Base-by-base conservation (phyloP, 2,888 invertebrate genomes). In the Deroplatys truncata region DNA sequence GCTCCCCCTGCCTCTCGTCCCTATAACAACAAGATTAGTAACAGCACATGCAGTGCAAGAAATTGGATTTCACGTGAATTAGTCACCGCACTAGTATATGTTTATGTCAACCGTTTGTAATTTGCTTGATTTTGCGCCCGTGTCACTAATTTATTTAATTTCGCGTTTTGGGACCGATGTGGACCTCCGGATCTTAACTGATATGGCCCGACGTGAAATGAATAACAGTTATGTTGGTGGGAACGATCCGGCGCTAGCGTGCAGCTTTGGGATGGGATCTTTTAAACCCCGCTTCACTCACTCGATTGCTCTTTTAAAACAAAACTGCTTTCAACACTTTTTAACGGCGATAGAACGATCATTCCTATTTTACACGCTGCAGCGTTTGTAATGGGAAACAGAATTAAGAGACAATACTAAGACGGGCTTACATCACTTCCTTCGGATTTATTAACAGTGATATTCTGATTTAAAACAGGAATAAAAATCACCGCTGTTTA, bases 31-130 rank as follows among this genome's bases (percentile, higher is more conserved):
- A 72, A 84, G 56, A 88, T 84, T 84, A 84, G 29, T 85, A 84
- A 28, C 84, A 72, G 29, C 84, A 84, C 56, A 72, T 82, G 43
- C 56, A 87, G 87, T 83, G 28, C 87, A 87, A 87, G 87, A 87
- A 87, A 87, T 87, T 87, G 87, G 87, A 83, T 87, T 87, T 87
- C 82, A 87, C 82, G 87, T 31, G 87, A 87, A 87, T 87, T 87
- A 87, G 87, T 87, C 72, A 10, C 87, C 87, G 43, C 82, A 87
- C 82, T 31, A 31, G 35, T 83, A 83, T 35, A 43, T 82, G 43
- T 87, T 87, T 87, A 87, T 87, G 83, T 87, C 82, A 87, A 35
- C 87, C 25, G 86, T 31, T 72, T 86, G 49, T 82, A 31, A 28
- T 20, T 86, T 15, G 82, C 87, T 87, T 87, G 35, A 82, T 87